Base-by-base conservation (phyloP, 2,888 invertebrate species). In the Petrophora chlorosata region DNA sequence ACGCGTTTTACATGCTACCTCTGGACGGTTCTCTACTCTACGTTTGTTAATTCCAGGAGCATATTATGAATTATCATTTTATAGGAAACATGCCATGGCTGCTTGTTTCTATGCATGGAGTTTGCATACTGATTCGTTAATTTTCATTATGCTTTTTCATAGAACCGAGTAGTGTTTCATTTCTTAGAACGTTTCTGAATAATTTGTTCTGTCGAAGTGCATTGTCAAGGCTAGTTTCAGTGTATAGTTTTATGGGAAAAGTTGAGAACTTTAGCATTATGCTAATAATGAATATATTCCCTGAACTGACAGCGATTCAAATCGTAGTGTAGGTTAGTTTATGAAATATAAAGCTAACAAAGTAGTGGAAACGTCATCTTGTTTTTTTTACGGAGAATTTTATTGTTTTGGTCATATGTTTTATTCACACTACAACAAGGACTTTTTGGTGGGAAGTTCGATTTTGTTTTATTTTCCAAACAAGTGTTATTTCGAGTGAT, bases 141-240 rank as follows among this genome's bases (percentile, higher is more conserved):
- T 63, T 57, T 59, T 58, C 52, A 55, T 54, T 67, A 60, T 62
- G 53, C 41, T 49, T 71, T 76, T 81, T 71, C 75, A 73, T 47
- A 73, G 75, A 85, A 76, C 53, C 44, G 16, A 46, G 55, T 59
- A 33, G 42, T 26, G 50, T 60, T 67, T 63, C 47, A 63, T 56
- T 79, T 79, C 80, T 65, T 38, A 70, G 82, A 77, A 83, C 32
- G 44, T 57, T 25, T 25, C 30, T 40, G 56, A 48, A 50, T 62
- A 48, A 58, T 58, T 39, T 56, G 50, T 61, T 64, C 61, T 39
- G 10, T 42, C 53, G 63, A 63, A 68, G 58, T 69, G 60, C 66
- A 69, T 47, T 68, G 66, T 61, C 77, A 82, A 81, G 79, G 82
- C 59, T 76, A 45, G 49, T 64, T 65, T 44, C 38, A 38, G 38